Evolutionary conservation across 2,888 invertebrate genomes (phyloP).

Genomic region (Cosmia pyralina): DNA sequence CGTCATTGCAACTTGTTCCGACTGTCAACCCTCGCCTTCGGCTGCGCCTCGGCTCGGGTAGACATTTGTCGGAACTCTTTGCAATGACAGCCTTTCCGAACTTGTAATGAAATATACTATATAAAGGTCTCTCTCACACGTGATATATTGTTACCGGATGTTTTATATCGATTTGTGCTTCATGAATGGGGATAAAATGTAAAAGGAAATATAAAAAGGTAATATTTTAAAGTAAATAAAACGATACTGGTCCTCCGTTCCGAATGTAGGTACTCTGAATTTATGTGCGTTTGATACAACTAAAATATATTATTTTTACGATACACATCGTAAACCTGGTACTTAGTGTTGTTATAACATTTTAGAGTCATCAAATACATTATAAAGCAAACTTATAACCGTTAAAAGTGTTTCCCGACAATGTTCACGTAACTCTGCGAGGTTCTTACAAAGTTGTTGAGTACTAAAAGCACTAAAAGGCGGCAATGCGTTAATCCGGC

Average conservation of each 20-base stretch:
- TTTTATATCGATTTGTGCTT: conserved; percentile 79
- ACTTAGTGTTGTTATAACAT: conserved; percentile 56
- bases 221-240: conserved; percentile 62
- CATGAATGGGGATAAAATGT: conserved; percentile 71
- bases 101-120: no score
- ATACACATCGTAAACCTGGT: conserved; percentile 55
- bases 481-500: conserved; percentile 83
- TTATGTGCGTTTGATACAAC: conserved; percentile 51
- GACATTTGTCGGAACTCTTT: no score
- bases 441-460: conserved; percentile 80
- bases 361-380: conserved; percentile 64
- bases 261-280: conserved; percentile 37
- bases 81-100: no score
- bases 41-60: no score
- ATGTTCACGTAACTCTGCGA: conserved; percentile 72
- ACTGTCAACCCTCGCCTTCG: no score
- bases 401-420: conserved; percentile 62
- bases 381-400: conserved; percentile 67
- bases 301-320: conserved; percentile 59
- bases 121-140: conserved; percentile 75
- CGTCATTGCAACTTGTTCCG: no score
- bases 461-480: conserved; percentile 81
- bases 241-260: conserved; percentile 35
- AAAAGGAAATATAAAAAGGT: conserved; percentile 64
- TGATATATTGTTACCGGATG: conserved; percentile 82